Evolutionary conservation across 1,140 invertebrate species (phyloP).

Genomic region (Drosophila guanche): DNA sequence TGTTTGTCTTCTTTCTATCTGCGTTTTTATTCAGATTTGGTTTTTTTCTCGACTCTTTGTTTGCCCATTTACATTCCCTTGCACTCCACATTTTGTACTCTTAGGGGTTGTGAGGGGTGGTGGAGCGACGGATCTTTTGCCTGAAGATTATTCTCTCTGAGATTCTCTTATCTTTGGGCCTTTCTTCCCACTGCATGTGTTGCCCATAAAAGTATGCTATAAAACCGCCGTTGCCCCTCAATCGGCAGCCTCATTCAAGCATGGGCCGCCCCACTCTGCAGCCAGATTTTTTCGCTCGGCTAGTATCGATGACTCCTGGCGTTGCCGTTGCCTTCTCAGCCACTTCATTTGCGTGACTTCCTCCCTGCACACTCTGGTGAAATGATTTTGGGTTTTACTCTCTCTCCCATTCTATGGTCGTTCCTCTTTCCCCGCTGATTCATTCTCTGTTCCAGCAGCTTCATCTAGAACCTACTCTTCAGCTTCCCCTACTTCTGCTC

Average conservation of each 20-base stretch:
- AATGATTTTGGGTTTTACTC: slow-evolving; percentile 74
- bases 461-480: too few species aligned
- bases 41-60: slow-evolving; percentile 14
- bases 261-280: not conserved
- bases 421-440: too few species aligned
- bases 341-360: too few species aligned
- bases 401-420: slow-evolving; percentile 3
- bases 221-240: slow-evolving; percentile 22
- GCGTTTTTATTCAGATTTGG: slow-evolving; percentile 42
- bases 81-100: not conserved
- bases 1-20: slow-evolving; percentile 32
- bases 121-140: slow-evolving; percentile 27
- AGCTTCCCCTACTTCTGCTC: too few species aligned
- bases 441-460: too few species aligned
- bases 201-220: slow-evolving; percentile 78
- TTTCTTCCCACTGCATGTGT: not conserved
- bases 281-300: too few species aligned
- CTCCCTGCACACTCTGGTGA: slow-evolving; percentile 30
- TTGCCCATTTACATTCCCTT: slow-evolving; percentile 9
- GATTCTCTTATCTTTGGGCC: slow-evolving; percentile 28
- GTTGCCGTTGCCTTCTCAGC: too few species aligned
- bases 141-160: slow-evolving; percentile 28
- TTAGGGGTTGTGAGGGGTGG: too few species aligned
- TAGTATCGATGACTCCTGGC: too few species aligned
- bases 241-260: slow-evolving; percentile 29